Base-by-base conservation (phyloP, 2,888 invertebrate genomes). In the Laothoe populi region DNA sequence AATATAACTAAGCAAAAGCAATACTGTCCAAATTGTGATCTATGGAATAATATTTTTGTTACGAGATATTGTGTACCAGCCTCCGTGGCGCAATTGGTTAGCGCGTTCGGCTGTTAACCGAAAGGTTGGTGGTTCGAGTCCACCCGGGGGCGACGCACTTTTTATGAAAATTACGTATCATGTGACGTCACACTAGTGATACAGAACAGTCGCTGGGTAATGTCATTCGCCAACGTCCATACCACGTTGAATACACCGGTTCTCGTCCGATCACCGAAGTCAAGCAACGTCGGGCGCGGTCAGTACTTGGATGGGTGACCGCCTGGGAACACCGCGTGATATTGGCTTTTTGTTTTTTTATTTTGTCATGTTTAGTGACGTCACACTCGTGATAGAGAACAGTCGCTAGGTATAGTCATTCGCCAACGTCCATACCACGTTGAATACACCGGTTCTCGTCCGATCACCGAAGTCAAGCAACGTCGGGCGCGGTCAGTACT, bases 41-140 rank as follows among this genome's bases (percentile, higher is more conserved):
- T 45, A 21, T 45, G 11, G 13, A 26, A 13, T 38, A 13, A 10
- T 13, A 38, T 2, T 38, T 38, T 38, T 8, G 38, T 7, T 1
- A 13, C 0, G 1, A 38, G 4, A n/a, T n/a, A n/a, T n/a, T 23
- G 13, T 4, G 7, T 46, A 13, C 23, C 23, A 26, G 82, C 83
- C 85, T 86, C 79, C 84, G 87, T 87, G 87, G 87, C 87, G 86
- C 86, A 87, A 97, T 96, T 84, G 97, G 97, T 94, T 97, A 97
- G 97, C 97, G 97, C 97, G 97, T 97, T 97, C 97, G 97, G 97
- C 97, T 97, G 97, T 97, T 97, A 97, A 97, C 97, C 97, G 97
- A 97, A 97, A 97, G 97, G 97, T 97, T 97, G 97, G 97, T 97
- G 97, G 97, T 97, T 97, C 97, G 95, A 97, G 96, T 95, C 97